Conservation (phyloP, 64 coral and sea anemone genomes). For the Pachyseris speciosa region DNA sequence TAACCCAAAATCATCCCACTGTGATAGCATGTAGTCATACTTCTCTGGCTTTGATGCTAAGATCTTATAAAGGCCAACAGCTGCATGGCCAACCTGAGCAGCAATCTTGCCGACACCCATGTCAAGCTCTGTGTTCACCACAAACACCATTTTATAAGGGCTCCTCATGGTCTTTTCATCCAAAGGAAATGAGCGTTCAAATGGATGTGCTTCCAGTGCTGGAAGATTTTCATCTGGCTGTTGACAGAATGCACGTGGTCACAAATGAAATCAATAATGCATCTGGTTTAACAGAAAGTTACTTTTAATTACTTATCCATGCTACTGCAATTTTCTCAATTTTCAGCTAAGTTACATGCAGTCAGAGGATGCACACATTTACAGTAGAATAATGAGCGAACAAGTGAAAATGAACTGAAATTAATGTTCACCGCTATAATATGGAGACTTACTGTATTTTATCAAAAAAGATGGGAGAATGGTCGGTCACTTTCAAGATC, state of each 20-base stretch:
- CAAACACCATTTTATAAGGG: conserved; percentile 94
- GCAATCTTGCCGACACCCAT: conserved; percentile 95
- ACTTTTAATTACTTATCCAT: too few relatives aligned
- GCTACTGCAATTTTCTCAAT: too few relatives aligned
- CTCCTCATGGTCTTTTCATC: conserved; percentile 46
- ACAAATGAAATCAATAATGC: too few relatives aligned
- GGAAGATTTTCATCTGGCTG: conserved; percentile 5
- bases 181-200: conserved; percentile 54
- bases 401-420: too few relatives aligned
- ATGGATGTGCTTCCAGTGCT: neutral
- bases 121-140: conserved; percentile 83
- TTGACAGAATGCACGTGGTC: neutral
- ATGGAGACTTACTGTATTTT: too few relatives aligned
- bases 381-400: too few relatives aligned
- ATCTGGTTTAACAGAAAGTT: too few relatives aligned
- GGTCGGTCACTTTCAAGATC: too few relatives aligned
- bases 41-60: conserved; percentile 56
- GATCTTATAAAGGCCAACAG: conserved; percentile 81
- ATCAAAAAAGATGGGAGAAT: too few relatives aligned
- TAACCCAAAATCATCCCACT: conserved; percentile 94
- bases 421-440: too few relatives aligned
- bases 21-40: conserved; percentile 62
- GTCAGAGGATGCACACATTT: too few relatives aligned
- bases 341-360: too few relatives aligned
- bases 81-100: conserved; percentile 96